A percentile compares a stretch with the other conserved stretches of the same genome.
Evolutionary conservation across 2,888 invertebrate genomes (phyloP).

Genomic region (Gortyna flavago): DNA sequence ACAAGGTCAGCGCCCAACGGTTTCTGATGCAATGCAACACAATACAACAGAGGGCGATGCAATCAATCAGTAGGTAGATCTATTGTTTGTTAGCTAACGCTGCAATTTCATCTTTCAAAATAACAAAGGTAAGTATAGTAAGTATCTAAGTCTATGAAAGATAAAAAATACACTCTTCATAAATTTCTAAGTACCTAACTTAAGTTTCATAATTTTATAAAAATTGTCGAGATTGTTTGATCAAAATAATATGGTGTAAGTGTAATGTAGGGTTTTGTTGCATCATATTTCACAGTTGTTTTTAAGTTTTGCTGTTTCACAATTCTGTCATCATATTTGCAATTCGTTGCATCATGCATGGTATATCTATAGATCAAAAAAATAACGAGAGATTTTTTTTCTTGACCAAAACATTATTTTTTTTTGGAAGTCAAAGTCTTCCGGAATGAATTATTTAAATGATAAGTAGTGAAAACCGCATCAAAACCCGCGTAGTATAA

Average conservation of each 20-base stretch:
- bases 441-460: no score
- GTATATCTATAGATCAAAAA: no score
- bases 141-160: neutral
- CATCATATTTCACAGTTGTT: conserved; percentile 20
- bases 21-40: conserved; percentile 1
- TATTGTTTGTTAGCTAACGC: neutral
- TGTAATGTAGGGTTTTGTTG: neutral
- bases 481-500: no score
- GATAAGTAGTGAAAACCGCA: no score
- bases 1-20: neutral
- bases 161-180: neutral
- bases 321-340: neutral
- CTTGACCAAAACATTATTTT: no score
- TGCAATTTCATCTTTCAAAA: neutral
- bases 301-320: conserved; percentile 2
- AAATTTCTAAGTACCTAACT: neutral
- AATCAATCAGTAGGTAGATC: neutral
- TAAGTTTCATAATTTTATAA: neutral
- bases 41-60: conserved; percentile 5
- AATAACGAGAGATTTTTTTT: no score
- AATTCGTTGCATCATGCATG: conserved; percentile 5
- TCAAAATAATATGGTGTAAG: conserved; percentile 10
- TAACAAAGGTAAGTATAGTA: neutral
- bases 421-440: no score
- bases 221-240: neutral